Conservation (phyloP, 2,113 vertebrate species). For the Oreocharis arfaki region DNA sequence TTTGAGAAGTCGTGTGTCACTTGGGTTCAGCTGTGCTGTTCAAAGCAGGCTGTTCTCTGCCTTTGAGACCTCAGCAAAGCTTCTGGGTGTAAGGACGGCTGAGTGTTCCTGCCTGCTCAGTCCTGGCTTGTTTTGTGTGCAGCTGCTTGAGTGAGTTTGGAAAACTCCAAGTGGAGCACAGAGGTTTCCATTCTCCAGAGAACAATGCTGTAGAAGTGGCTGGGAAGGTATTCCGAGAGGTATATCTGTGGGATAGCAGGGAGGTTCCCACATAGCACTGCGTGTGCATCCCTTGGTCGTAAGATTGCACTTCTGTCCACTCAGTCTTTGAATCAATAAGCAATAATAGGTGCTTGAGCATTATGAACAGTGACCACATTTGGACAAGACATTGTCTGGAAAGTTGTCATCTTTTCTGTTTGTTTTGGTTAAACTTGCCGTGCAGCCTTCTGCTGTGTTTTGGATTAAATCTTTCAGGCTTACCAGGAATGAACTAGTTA, state of each 20-base stretch:
- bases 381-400: not conserved
- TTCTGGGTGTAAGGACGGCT: not conserved
- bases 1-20: not conserved
- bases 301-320: not conserved
- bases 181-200: not conserved
- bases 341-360: not conserved
- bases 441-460: not conserved
- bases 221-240: not conserved
- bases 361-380: not conserved
- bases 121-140: not conserved
- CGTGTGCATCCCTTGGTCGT: not conserved
- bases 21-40: not conserved
- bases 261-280: fast-evolving
- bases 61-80: not conserved
- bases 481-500: not conserved
- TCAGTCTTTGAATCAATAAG: not conserved
- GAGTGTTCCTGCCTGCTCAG: not conserved
- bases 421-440: not conserved
- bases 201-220: not conserved
- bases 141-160: not conserved
- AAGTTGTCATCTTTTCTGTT: not conserved
- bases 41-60: not conserved
- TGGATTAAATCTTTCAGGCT: not conserved
- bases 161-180: not conserved
- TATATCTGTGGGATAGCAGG: not conserved